A percentile compares a stretch with the other conserved stretches of the same genome.
phyloP scores from a whole-genome alignment of 2,888 invertebrate genomes.

The Congeria kusceri region DNA sequence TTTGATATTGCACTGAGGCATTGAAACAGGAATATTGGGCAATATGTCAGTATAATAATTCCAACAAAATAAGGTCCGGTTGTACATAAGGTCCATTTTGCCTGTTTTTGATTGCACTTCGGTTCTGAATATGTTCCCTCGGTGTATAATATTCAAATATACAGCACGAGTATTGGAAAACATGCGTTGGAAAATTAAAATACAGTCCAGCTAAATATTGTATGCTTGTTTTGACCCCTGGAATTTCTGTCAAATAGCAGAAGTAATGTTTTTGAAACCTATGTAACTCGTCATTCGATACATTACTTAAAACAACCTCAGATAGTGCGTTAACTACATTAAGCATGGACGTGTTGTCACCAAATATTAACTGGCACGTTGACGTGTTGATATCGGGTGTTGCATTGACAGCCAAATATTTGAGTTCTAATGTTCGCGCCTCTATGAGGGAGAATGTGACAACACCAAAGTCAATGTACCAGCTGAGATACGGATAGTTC shows the following conservation, averaged over 20 bases:
- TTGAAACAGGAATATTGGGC: constrained; percentile 31
- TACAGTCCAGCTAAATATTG: constrained; percentile 39
- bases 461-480: constrained; percentile 43
- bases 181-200: constrained; percentile 33
- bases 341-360: constrained; percentile 24
- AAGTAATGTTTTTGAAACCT: constrained; percentile 34
- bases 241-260: constrained; percentile 39
- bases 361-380: constrained; percentile 28
- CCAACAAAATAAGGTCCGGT: constrained; percentile 30
- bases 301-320: background rate
- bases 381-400: too few relatives aligned
- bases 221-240: too few relatives aligned
- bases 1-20: constrained; percentile 14
- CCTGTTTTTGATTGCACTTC: background rate
- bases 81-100: constrained; percentile 44
- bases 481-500: constrained; percentile 42
- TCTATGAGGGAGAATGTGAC: constrained; percentile 50
- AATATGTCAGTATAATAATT: constrained; percentile 38
- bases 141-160: constrained; percentile 14
- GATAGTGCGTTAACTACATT: constrained; percentile 28
- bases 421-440: constrained; percentile 32
- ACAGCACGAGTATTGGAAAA: constrained; percentile 46
- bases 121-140: background rate
- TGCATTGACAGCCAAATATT: constrained; percentile 4
- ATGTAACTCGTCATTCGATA: background rate